phyloP scores from a whole-genome alignment of 37 sponge, comb jelly and placozoan genomes.

The Haliclona indistincta region DNA sequence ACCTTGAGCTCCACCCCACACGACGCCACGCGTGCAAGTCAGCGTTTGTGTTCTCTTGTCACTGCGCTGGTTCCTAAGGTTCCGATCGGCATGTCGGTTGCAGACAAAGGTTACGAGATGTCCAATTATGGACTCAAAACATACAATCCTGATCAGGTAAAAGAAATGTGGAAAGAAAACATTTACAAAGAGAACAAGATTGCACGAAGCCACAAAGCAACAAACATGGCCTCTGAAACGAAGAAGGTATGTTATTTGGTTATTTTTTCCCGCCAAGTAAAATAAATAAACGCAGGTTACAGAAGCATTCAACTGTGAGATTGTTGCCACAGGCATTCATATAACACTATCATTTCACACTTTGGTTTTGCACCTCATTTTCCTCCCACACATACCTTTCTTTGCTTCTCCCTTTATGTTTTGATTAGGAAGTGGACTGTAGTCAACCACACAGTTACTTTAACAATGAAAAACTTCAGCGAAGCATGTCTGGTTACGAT shows the following conservation, averaged over 20 bases:
- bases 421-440: not conserved
- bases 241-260: not conserved
- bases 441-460: slow-evolving; percentile 36
- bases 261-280: slow-evolving; percentile 9
- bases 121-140: slow-evolving; percentile 87
- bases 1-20: no score
- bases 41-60: no score
- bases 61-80: no score
- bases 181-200: slow-evolving; percentile 60
- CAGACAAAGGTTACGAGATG: slow-evolving; percentile 95
- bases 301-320: no score
- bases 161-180: slow-evolving; percentile 87
- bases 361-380: not conserved
- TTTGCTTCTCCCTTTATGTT: not conserved
- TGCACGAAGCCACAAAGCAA: not conserved
- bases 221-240: not conserved
- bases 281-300: slow-evolving; percentile 10
- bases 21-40: no score
- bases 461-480: slow-evolving; percentile 43
- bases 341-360: not conserved
- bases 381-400: not conserved
- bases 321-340: no score
- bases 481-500: slow-evolving; percentile 33
- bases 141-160: slow-evolving; percentile 79
- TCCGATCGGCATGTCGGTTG: slow-evolving; percentile 74